Evolutionary conservation across 2,113 vertebrate species (phyloP).

Genomic region (Ranitomeya imitator): DNA sequence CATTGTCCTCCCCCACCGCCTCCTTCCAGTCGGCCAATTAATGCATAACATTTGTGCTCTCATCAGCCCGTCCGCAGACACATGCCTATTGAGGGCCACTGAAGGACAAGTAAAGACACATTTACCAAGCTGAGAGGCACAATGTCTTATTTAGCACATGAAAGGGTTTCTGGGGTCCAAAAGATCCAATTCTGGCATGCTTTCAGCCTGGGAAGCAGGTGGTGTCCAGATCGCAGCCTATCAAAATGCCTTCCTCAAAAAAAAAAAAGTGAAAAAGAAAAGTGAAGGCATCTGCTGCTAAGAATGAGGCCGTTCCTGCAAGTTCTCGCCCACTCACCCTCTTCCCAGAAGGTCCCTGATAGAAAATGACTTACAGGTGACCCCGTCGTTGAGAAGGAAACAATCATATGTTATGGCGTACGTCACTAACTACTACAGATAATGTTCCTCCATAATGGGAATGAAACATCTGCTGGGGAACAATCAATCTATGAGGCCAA

Average conservation of each 20-base stretch:
- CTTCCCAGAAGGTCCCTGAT: not conserved
- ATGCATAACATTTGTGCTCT: slow-evolving; percentile 52
- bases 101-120: slow-evolving; percentile 68
- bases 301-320: slow-evolving; percentile 21
- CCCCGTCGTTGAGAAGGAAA: slow-evolving; percentile 19
- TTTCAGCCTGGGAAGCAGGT: slow-evolving; percentile 56
- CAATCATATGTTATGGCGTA: slow-evolving; percentile 35
- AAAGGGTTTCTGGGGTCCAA: slow-evolving; percentile 61
- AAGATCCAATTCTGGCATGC: slow-evolving; percentile 57
- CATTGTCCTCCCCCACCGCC: not conserved
- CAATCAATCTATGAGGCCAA: not conserved
- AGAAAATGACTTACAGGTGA: slow-evolving; percentile 48
- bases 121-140: slow-evolving; percentile 61
- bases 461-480: slow-evolving; percentile 37
- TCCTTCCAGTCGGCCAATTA: slow-evolving; percentile 56
- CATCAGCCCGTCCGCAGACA: slow-evolving; percentile 56
- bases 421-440: slow-evolving; percentile 29
- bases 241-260: slow-evolving; percentile 45
- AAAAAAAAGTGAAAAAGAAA: not conserved
- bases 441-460: not conserved
- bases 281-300: slow-evolving; percentile 52
- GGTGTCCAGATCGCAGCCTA: slow-evolving; percentile 56
- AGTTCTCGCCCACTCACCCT: not conserved
- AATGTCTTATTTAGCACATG: slow-evolving; percentile 66
- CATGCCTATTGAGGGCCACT: slow-evolving; percentile 62